Base-by-base conservation (phyloP, 2,888 invertebrate genomes). In the Entomobrya multifasciata region DNA sequence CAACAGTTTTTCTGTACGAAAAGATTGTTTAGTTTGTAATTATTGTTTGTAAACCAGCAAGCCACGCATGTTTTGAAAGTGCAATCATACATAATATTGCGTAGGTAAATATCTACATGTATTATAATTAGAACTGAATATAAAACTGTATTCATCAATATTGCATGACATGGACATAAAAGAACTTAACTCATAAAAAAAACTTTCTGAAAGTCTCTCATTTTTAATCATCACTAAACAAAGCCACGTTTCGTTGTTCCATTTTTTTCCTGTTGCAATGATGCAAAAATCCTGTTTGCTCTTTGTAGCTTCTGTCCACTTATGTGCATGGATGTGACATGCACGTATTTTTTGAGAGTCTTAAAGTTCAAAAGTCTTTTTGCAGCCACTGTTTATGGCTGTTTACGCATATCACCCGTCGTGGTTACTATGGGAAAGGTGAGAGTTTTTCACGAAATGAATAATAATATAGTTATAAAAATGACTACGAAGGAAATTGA, bases 371-470 rank as follows among this genome's bases (percentile, higher is more conserved):
- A 57, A 57, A 57, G 22, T 25, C 25, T 44, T 17, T 81, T n/a
- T 52, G 70, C 41, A 67, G 25, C 49, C 44, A 47, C 8, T 76
- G 27, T 10, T 22, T 27, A 22, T 27, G 6, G 60, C 60, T 22
- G 27, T 55, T 22, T 17, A n/a, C n/a, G n/a, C n/a, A n/a, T n/a
- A n/a, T 22, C 11, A 5, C 6, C 20, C 17, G 22, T 5, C 55
- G 55, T 55, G 27, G 17, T 41, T 20, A 52, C 41, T 84, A 67
- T 67, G 84, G 81, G 77, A 83, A 84, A 77, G 84, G 76, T 76
- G 77, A 84, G 84, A 84, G 77, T 84, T 84, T 70, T 57, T 77
- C 49, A 83, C 65, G 65, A 80, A 65, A 25, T 44, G 17, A 44
- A 41, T 44, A 47, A 65, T 80, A 67, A 80, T 67, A 52, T 52